Conservation (phyloP, 2,113 vertebrate species). For the Sitta europaea region DNA sequence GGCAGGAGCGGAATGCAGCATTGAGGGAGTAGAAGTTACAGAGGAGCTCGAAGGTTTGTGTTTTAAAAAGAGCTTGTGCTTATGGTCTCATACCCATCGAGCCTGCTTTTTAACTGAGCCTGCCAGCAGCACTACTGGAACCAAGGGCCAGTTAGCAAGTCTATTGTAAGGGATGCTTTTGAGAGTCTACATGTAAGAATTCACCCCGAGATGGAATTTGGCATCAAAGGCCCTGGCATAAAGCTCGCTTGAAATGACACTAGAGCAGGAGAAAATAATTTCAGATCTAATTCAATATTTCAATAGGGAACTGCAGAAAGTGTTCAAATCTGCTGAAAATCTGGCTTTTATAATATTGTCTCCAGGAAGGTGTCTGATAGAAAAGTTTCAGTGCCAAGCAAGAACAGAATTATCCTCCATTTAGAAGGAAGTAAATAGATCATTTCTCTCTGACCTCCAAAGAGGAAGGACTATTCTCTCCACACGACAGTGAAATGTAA, state of each 20-base stretch:
- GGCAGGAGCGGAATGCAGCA: background rate
- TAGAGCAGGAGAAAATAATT: background rate
- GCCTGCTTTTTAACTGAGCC: slow-evolving; percentile 15
- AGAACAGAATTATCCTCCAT: slow-evolving; percentile 40
- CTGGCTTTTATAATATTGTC: slow-evolving; percentile 26
- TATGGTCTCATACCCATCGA: background rate
- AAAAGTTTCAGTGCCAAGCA: slow-evolving; percentile 28
- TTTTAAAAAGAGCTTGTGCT: background rate
- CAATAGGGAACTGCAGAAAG: background rate
- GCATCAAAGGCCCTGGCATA: background rate
- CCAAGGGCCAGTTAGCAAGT: background rate
- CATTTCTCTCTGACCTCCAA: slow-evolving; percentile 29
- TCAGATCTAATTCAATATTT: slow-evolving; percentile 20
- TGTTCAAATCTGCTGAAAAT: slow-evolving; percentile 8
- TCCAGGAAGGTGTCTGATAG: slow-evolving; percentile 1
- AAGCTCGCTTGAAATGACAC: background rate
- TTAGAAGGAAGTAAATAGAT: slow-evolving; percentile 47
- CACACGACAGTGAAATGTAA: background rate
- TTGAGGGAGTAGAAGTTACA: background rate
- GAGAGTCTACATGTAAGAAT: slow-evolving; percentile 30
- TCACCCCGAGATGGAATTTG: slow-evolving; percentile 1
- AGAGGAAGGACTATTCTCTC: slow-evolving; percentile 29
- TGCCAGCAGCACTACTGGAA: background rate
- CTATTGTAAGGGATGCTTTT: slow-evolving; percentile 37
- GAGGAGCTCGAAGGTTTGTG: background rate